Evolutionary conservation across 37 sponge, comb jelly and placozoan species (phyloP), one percentile per base, ranked within the genome.

Genomic region (Mnemiopsis leidyi): DNA sequence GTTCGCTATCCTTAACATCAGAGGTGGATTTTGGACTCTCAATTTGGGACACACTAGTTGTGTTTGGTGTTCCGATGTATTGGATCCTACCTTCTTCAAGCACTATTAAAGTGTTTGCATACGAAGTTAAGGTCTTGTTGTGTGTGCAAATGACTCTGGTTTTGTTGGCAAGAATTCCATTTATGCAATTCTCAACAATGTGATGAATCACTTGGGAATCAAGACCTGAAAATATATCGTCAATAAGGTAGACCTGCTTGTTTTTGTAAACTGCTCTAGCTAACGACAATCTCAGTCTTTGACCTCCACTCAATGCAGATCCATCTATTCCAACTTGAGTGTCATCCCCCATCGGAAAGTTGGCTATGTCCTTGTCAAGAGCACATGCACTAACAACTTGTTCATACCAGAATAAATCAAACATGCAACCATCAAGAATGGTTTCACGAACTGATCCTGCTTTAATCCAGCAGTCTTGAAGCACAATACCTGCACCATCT

Each of bases 261-360:
- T 99, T 95, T 94, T 96, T 98, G 68, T 99, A 99, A 21, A 96
- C 96, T 68, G 99, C 97, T 69, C 99, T 94, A 13, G 99, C 99
- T 31, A 99, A 94, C 21, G 96, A 88, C 31, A 99, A 34, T n/a
- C 99, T 79, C 2, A 97, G 94, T 92, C 97, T 97, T 93, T 99
- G 99, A 16, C 99, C 99, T 38, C 99, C 99, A 92, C 99, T 99
- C 37, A 99, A 94, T 28, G 97, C 96, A 37, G 97, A 96, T 69
- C 99, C 99, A 95, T 97, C 96, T 93, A 97, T 97, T 30, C 99
- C 99, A 29, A 99, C 97, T 93, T 95, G 95, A 38, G 98, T 97
- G 39, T 36, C 21, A 71, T 98, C 98, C n/a, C 98, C 98, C 68
- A 92, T 94, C 21, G 98, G 95, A 68, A 98, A 94, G 1, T 92